Percentiles rank a stretch among this genome's conserved stretches.
phyloP scores from a whole-genome alignment of 1,140 invertebrate species.

The Apis laboriosa region DNA sequence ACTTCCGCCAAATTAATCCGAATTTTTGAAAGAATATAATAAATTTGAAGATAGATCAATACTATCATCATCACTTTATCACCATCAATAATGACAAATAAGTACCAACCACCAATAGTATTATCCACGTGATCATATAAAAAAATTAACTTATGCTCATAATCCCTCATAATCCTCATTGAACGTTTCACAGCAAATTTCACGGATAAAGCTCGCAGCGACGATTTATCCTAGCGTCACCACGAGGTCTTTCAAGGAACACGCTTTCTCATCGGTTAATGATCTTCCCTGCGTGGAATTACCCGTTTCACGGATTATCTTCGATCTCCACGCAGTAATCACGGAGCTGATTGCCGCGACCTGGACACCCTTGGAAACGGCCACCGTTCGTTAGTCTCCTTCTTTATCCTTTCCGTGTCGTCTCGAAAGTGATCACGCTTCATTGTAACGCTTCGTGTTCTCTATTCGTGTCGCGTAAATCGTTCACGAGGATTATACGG shows the following conservation, averaged over 20 bases:
- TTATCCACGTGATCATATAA: not conserved
- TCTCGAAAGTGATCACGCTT: constrained; percentile 12
- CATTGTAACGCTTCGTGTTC: not conserved
- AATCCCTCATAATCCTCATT: not conserved
- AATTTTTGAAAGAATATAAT: too few species aligned
- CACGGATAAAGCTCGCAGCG: not conserved
- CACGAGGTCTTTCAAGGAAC: not conserved
- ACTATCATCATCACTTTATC: too few species aligned
- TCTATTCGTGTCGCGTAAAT: constrained; percentile 3
- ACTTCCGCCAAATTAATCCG: too few species aligned
- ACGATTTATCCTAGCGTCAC: not conserved
- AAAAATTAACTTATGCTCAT: not conserved
- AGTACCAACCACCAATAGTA: not conserved
- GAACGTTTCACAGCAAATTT: not conserved
- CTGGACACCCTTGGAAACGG: not conserved
- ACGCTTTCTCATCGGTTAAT: not conserved
- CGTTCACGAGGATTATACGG: not conserved
- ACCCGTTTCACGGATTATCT: constrained; percentile 3
- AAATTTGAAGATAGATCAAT: too few species aligned
- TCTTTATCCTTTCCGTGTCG: not conserved
- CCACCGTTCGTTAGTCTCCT: not conserved
- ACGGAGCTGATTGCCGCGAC: not conserved
- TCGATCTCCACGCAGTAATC: constrained; percentile 3
- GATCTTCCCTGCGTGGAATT: constrained; percentile 1
- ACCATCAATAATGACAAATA: not conserved